A percentile compares a stretch with the other conserved stretches of the same genome.
These are phyloP conservation scores for Prunella fulvescens DNA, from an alignment of 2,113 vertebrate genomes.

Conservation along the genomic window DNA sequence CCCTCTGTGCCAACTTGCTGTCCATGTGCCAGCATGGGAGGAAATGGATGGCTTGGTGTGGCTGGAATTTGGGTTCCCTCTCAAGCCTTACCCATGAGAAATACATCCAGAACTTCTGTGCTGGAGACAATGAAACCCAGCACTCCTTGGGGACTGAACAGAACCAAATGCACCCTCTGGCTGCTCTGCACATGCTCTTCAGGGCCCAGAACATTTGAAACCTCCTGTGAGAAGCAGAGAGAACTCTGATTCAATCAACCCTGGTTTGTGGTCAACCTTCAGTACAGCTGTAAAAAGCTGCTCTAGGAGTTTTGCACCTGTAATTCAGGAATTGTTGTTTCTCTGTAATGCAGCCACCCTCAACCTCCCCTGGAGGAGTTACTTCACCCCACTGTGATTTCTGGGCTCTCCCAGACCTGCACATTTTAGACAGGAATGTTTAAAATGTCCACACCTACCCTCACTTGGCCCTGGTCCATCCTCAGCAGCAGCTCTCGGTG, in stretches of 20 bases:
- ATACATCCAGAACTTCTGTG: constrained; percentile 63
- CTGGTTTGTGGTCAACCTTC: not conserved
- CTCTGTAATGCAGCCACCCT: not conserved
- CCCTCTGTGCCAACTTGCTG: not conserved
- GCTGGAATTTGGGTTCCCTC: not conserved
- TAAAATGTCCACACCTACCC: constrained; percentile 46
- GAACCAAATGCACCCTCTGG: constrained; percentile 77
- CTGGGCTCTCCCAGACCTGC: not conserved
- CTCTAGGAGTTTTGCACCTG: not conserved
- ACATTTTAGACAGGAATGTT: not conserved
- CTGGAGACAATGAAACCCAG: constrained; percentile 83
- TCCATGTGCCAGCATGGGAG: not conserved
- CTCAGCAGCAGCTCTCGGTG: constrained; percentile 77
- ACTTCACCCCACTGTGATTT: not conserved
- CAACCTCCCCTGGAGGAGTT: not conserved
- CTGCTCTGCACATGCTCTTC: constrained; percentile 74
- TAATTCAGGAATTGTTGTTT: not conserved
- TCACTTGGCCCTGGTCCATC: constrained; percentile 46
- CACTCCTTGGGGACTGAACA: constrained; percentile 79
- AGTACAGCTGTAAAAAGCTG: not conserved
- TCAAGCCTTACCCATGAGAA: constrained; percentile 76
- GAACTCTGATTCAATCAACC: too few species aligned
- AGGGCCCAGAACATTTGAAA: constrained; percentile 80
- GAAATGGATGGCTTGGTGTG: not conserved
- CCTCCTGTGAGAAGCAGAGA: constrained; percentile 66